Percentiles rank a stretch among this genome's conserved stretches.
Conservation (phyloP, 2,888 invertebrate species). For the Cheilosia vulpina region DNA sequence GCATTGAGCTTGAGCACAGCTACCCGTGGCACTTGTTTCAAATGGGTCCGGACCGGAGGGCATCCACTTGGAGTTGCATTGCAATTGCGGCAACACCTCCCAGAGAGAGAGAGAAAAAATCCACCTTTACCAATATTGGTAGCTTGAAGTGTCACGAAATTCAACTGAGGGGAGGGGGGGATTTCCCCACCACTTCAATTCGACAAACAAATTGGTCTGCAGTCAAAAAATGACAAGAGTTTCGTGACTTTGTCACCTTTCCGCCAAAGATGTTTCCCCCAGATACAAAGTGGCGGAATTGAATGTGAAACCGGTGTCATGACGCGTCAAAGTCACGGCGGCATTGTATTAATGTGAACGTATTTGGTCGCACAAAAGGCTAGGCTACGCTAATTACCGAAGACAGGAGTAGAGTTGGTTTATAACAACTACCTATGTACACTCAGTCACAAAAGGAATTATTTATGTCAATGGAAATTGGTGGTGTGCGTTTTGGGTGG, state of each 20-base stretch:
- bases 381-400: conserved; percentile 66
- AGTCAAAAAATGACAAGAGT: conserved; percentile 83
- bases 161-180: conserved; percentile 55
- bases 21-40: conserved; percentile 58
- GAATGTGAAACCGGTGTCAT: conserved; percentile 61
- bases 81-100: conserved; percentile 33
- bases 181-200: conserved; percentile 60
- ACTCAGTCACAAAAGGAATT: conserved; percentile 21
- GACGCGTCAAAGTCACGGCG: conserved; percentile 63
- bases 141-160: conserved; percentile 83
- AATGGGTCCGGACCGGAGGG: not conserved
- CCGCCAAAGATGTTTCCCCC: conserved; percentile 46
- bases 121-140: conserved; percentile 81
- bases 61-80: conserved; percentile 14
- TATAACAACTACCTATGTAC: conserved; percentile 19
- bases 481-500: conserved; percentile 50
- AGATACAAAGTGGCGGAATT: conserved; percentile 37
- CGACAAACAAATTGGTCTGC: conserved; percentile 82
- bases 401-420: conserved; percentile 47
- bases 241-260: conserved; percentile 84
- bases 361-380: conserved; percentile 65
- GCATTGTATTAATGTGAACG: conserved; percentile 35
- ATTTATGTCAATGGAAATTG: conserved; percentile 18
- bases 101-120: conserved; percentile 25
- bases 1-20: conserved; percentile 5